phyloP scores from a whole-genome alignment of 2,113 vertebrate genomes.

The Gobiocypris rarus region DNA sequence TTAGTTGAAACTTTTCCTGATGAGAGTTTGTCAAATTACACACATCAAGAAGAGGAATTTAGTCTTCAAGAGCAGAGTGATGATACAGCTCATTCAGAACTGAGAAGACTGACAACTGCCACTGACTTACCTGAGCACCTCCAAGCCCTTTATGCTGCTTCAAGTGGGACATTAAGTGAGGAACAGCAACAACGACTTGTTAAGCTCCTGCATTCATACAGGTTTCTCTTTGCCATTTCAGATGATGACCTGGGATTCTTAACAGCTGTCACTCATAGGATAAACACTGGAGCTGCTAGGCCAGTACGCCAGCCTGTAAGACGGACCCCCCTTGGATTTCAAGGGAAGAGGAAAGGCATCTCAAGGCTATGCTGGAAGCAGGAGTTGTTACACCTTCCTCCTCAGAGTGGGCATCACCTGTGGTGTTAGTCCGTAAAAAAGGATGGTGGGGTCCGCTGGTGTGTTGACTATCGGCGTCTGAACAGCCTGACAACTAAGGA shows the following conservation, averaged over 20 bases:
- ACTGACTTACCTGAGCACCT: background rate
- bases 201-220: background rate
- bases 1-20: slow-evolving; percentile 17
- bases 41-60: background rate
- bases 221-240: background rate
- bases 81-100: background rate
- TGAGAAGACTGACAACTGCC: background rate
- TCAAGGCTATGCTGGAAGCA: slow-evolving; percentile 27
- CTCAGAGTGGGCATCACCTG: slow-evolving; percentile 46
- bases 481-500: slow-evolving; percentile 49
- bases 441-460: slow-evolving; percentile 41
- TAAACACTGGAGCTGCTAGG: background rate
- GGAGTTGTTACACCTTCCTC: slow-evolving; percentile 20
- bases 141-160: background rate
- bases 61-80: background rate
- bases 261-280: slow-evolving; percentile 1
- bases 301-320: background rate
- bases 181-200: background rate
- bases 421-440: slow-evolving; percentile 47
- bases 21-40: background rate
- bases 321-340: background rate
- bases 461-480: slow-evolving; percentile 41
- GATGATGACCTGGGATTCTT: background rate
- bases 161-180: background rate
- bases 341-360: slow-evolving; percentile 35